Evolutionary conservation across 2,888 invertebrate genomes (phyloP), one percentile per base, ranked within the genome.

Genomic region (Lasioglossum pauxillum): DNA sequence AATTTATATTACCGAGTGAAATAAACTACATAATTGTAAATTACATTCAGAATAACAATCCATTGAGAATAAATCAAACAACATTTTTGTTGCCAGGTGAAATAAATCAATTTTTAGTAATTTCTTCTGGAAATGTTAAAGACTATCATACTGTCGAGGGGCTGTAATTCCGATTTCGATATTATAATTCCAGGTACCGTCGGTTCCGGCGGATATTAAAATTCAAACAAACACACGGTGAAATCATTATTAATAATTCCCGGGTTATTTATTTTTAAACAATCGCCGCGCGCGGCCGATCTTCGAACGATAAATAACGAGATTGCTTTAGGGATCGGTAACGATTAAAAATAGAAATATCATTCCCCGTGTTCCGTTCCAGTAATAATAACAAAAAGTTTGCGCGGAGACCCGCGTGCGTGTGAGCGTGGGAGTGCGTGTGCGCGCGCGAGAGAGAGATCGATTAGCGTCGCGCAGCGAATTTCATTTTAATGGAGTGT

Each of bases 401-500:
- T 84, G 64, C 75, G 69, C 57, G 64, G 69, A 16, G 64, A 5
- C 2, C 16, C 44, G 44, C 1, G 46, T 16, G 46, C 14, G 41
- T 4, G 44, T 3, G 38, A 10, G 19, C 8, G 49, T 49, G 35
- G 23, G 38, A 23, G 69, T 4, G 35, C 2, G 60, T 12, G 64
- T 64, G 67, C 72, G 53, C 16, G 60, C 5, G 72, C 38, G 16
- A 76, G n/a, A 76, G 16, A 76, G n/a, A 76, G 82, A 80, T 82
- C 86, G 86, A 86, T 82, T 86, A 80, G 82, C 86, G 80, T 53
- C 74, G 60, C 75, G 44, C 53, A 60, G 81, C 31, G 78, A 86
- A 87, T 86, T 83, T 80, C 75, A 83, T 87, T 87, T 87, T 87
- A 87, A 87, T 87, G 83, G 86, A 87, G 86, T 80, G 75, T 87